phyloP scores from a whole-genome alignment of 2,888 invertebrate genomes.

The Spialia ferax region DNA sequence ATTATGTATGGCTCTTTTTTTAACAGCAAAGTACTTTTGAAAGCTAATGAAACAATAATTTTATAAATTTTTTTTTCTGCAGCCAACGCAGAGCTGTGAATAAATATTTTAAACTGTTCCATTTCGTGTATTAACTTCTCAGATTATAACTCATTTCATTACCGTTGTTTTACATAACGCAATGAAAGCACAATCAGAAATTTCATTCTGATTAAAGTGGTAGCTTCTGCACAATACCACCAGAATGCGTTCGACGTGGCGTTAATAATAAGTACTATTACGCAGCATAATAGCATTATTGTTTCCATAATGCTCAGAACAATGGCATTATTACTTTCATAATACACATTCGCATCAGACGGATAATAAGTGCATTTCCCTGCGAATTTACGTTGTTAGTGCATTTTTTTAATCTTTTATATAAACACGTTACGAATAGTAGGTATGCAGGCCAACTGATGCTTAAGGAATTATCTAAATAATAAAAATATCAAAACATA shows the following conservation, averaged over 20 bases:
- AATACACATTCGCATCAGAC: constrained; percentile 43
- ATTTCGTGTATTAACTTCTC: background rate
- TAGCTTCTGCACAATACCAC: constrained; percentile 13
- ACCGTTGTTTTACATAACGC: background rate
- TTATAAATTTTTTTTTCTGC: too few relatives aligned
- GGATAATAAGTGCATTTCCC: constrained; percentile 48
- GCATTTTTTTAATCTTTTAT: background rate
- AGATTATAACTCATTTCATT: constrained; percentile 5
- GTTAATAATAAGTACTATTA: constrained; percentile 22
- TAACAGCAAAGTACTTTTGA: too few relatives aligned
- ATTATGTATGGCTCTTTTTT: too few relatives aligned
- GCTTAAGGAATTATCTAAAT: too few relatives aligned
- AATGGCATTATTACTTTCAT: constrained; percentile 39
- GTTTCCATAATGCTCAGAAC: constrained; percentile 22
- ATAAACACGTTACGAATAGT: too few relatives aligned
- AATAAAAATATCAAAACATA: too few relatives aligned
- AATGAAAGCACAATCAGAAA: background rate
- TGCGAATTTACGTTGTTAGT: background rate
- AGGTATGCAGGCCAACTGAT: too few relatives aligned
- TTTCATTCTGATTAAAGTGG: constrained; percentile 16
- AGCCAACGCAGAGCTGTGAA: background rate
- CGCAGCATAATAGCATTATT: constrained; percentile 26
- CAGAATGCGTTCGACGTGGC: constrained; percentile 9
- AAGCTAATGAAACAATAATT: too few relatives aligned
- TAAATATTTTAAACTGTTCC: background rate